Conservation (phyloP, 2,797 vertebrate genomes). For the Anolis apletophallus region DNA sequence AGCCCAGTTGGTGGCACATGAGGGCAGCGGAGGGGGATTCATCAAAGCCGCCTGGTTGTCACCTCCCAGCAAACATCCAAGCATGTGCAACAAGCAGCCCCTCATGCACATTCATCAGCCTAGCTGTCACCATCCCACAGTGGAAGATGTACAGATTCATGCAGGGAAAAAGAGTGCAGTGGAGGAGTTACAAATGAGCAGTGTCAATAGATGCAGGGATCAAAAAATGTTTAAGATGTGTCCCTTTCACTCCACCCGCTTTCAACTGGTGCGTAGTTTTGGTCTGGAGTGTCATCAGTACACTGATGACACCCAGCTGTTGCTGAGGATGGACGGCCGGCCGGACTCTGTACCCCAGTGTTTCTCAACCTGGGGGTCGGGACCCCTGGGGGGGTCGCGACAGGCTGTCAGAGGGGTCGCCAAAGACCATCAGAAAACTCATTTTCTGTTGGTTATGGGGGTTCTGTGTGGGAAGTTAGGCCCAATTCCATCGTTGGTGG, state of each 20-base stretch:
- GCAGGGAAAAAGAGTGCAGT: background rate
- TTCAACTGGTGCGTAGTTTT: no score
- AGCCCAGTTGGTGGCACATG: background rate
- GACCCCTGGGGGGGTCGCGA: no score
- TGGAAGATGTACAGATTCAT: slow-evolving; percentile 24
- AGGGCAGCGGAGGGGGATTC: background rate
- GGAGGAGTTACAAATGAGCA: background rate
- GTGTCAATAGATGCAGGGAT: background rate
- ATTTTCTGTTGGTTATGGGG: no score
- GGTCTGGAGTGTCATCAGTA: no score
- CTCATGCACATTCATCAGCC: background rate
- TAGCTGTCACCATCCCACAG: background rate
- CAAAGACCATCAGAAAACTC: no score
- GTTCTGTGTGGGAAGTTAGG: no score
- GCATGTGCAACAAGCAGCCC: background rate
- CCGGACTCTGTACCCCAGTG: no score
- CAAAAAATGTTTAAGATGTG: background rate
- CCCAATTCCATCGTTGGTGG: no score
- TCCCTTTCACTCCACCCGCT: background rate
- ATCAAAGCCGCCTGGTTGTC: background rate
- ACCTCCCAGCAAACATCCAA: background rate
- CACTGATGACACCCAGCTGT: no score
- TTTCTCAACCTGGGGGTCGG: no score
- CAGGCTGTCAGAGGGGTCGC: no score
- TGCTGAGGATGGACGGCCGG: no score